Conservation (phyloP, 2,888 invertebrate genomes). For the Andrena praecox region DNA sequence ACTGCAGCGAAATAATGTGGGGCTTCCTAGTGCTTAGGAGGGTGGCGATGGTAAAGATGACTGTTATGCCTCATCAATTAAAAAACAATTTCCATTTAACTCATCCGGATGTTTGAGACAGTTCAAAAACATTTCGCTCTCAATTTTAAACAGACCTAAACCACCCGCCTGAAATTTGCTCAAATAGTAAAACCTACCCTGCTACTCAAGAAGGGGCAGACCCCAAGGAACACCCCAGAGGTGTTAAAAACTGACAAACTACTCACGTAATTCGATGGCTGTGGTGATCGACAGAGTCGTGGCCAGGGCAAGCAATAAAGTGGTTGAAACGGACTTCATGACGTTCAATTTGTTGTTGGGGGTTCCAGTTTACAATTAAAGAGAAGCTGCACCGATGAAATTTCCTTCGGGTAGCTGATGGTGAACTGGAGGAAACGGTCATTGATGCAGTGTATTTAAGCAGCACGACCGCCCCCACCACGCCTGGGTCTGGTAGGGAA, state of each 20-base stretch:
- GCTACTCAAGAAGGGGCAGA: no score
- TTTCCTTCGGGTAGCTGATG: constrained; percentile 65
- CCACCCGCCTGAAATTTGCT: no score
- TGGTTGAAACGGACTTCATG: constrained; percentile 30
- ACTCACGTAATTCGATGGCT: constrained; percentile 71
- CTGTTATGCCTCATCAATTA: no score
- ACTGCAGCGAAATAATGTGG: no score
- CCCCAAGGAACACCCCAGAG: background rate
- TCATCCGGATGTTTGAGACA: no score
- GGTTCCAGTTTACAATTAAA: background rate
- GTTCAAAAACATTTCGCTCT: no score
- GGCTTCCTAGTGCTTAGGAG: no score
- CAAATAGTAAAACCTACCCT: no score
- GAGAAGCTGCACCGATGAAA: constrained; percentile 29
- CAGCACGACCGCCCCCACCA: constrained; percentile 71
- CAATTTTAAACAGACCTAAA: no score
- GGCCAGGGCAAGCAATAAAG: constrained; percentile 25
- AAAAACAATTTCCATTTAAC: no score
- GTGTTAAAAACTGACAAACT: background rate
- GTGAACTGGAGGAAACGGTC: constrained; percentile 76
- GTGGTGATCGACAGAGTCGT: constrained; percentile 25
- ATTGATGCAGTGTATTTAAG: constrained; percentile 80
- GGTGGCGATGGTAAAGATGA: no score
- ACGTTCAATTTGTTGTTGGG: background rate
- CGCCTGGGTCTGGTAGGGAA: background rate